Percentiles rank a stretch among this genome's conserved stretches.
Evolutionary conservation across 2,797 vertebrate species (phyloP).

Genomic region (Chromis chromis): DNA sequence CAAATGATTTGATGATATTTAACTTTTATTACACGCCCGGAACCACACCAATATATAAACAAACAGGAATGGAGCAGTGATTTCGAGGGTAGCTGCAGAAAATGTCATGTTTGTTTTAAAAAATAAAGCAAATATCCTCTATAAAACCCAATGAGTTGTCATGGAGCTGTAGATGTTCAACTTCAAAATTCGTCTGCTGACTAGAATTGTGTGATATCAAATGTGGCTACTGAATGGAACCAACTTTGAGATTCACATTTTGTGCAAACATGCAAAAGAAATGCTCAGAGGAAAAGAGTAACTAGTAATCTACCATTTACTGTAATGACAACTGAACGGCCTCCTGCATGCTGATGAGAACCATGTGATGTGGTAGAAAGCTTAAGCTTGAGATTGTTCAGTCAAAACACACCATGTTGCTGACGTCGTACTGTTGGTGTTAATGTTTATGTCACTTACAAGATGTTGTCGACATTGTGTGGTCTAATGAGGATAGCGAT

Average conservation of each 20-base stretch:
- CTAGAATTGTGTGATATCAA: background rate
- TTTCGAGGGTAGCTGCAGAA: too few species aligned
- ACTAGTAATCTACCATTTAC: too few species aligned
- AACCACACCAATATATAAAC: too few species aligned
- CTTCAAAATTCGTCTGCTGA: background rate
- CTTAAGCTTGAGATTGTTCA: background rate
- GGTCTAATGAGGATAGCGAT: constrained; percentile 96
- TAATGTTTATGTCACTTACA: constrained; percentile 84
- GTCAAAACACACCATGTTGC: background rate
- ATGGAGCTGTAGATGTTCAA: background rate
- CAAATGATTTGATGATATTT: background rate
- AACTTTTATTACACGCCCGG: too few species aligned
- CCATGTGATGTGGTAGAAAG: background rate
- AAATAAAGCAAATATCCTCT: background rate
- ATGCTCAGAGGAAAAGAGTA: background rate
- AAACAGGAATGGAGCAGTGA: too few species aligned
- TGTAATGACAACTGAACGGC: background rate
- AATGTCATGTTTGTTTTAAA: too few species aligned
- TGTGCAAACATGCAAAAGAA: background rate
- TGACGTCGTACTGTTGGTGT: too few species aligned
- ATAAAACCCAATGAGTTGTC: background rate
- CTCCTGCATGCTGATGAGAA: too few species aligned
- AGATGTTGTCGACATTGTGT: constrained; percentile 93
- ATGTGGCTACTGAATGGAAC: background rate
- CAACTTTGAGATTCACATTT: background rate